Base-by-base conservation (phyloP, 2,113 vertebrate species). In the Speoplatyrhinus poulsoni region DNA sequence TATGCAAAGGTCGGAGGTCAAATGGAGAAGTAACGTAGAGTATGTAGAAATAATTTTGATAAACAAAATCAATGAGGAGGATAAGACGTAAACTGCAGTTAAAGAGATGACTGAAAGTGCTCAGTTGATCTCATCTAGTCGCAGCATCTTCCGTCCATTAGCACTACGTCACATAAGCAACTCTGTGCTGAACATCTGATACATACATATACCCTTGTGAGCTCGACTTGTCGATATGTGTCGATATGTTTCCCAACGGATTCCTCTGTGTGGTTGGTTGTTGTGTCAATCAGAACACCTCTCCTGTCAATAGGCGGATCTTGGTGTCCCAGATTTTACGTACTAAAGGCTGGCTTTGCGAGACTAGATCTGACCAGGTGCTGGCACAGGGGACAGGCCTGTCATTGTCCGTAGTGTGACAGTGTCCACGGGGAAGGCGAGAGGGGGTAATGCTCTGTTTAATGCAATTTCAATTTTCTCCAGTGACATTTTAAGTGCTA, bases 401-500 rank as follows among this genome's bases (percentile, higher is more conserved):
- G 57, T 54, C 65, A 62, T 80, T 73, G 80, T 83, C 83, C 11
- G 53, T 62, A 60, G 65, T 53, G 58, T 65, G 67, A 81, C 69
- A 69, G 12, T 48, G 53, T 67, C 65, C 62, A 62, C 32, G 57
- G 60, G n/a, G 81, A 50, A 61, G 66, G 61, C 57, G 26, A 13
- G 62, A 33, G 15, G 10, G 13, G 62, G 79, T 46, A 65, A 60
- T 62, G 69, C 67, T 69, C 53, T 26, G 32, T 76, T 83, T 68
- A 56, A 59, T 46, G 64, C 67, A 46, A 67, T 85, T 86, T 82
- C 7, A 41, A 79, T 83, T 77, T 72, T 74, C 76, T 66, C 68
- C 12, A 65, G 78, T 87, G 86, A 80, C 75, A 26, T 77, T 87
- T 84, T 88, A 89, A 91, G 79, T 86, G 79, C 76, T 50, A 81